Evolutionary conservation across 92 coral and sea anemone species (phyloP).

Genomic region (Ricordea florida): DNA sequence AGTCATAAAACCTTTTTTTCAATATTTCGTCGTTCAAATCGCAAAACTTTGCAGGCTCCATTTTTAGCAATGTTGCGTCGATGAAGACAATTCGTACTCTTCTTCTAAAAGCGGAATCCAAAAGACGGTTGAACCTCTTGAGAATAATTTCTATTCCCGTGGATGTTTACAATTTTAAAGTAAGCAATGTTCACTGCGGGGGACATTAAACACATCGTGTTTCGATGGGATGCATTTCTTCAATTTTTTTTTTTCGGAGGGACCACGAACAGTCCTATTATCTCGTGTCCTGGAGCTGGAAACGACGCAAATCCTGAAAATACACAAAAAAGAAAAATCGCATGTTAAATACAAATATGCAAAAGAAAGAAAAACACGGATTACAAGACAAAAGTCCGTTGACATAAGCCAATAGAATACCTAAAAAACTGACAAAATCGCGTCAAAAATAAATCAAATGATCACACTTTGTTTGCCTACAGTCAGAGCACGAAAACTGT

Average conservation of each 20-base stretch:
- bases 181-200: constrained; percentile 47
- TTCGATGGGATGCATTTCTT: too few species aligned
- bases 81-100: background rate
- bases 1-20: constrained; percentile 68
- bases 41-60: constrained; percentile 64
- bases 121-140: constrained; percentile 52
- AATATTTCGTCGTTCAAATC: constrained; percentile 75
- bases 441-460: constrained; percentile 38
- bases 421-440: constrained; percentile 74
- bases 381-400: constrained; percentile 63
- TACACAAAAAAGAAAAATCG: constrained; percentile 15
- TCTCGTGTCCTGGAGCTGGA: background rate
- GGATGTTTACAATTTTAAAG: constrained; percentile 59
- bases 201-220: constrained; percentile 13
- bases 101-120: constrained; percentile 5
- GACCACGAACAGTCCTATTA: too few species aligned
- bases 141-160: constrained; percentile 13
- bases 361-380: constrained; percentile 66
- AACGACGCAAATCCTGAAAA: constrained; percentile 14
- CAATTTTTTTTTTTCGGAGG: too few species aligned
- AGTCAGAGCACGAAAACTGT: background rate
- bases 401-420: constrained; percentile 78
- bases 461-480: constrained; percentile 50
- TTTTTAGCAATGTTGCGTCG: background rate
- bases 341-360: constrained; percentile 70